A percentile compares a stretch with the other conserved stretches of the same genome.
Conservation (phyloP, 1,140 invertebrate genomes). For the Aphidius gifuensis region DNA sequence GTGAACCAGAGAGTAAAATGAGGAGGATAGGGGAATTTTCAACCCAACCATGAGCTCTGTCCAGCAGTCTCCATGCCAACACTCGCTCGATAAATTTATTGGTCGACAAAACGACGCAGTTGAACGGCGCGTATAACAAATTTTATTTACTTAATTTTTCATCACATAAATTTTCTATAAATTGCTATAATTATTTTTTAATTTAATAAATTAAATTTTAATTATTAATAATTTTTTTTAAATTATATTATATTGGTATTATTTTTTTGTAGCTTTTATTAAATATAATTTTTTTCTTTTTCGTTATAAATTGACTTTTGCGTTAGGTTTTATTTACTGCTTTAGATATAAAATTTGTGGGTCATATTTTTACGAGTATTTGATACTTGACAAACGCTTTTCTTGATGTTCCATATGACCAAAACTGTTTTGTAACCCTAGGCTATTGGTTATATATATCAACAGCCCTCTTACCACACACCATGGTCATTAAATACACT, state of each 20-base stretch:
- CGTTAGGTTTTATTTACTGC: not conserved
- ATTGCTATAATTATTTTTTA: too few species aligned
- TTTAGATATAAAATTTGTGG: not conserved
- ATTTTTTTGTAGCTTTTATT: too few species aligned
- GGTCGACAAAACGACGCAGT: conserved; percentile 47
- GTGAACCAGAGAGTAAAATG: not conserved
- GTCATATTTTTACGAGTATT: not conserved
- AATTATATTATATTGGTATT: too few species aligned
- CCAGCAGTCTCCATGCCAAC: conserved; percentile 57
- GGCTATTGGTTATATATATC: too few species aligned
- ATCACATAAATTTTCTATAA: too few species aligned
- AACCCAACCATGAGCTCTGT: conserved; percentile 51
- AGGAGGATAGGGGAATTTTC: conserved; percentile 15
- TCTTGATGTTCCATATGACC: not conserved
- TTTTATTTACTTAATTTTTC: not conserved
- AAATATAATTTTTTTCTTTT: conserved; percentile 14
- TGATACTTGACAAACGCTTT: not conserved
- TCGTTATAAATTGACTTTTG: conserved; percentile 25
- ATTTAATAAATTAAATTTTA: too few species aligned
- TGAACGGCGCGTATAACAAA: conserved; percentile 10
- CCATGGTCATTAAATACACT: conserved; percentile 36
- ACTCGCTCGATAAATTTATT: conserved; percentile 57
- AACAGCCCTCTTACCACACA: too few species aligned
- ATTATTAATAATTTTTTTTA: conserved; percentile 16
- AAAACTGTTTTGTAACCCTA: not conserved